Evolutionary conservation across 2,797 vertebrate species (phyloP).

Genomic region (Thripadectes ignobilis): DNA sequence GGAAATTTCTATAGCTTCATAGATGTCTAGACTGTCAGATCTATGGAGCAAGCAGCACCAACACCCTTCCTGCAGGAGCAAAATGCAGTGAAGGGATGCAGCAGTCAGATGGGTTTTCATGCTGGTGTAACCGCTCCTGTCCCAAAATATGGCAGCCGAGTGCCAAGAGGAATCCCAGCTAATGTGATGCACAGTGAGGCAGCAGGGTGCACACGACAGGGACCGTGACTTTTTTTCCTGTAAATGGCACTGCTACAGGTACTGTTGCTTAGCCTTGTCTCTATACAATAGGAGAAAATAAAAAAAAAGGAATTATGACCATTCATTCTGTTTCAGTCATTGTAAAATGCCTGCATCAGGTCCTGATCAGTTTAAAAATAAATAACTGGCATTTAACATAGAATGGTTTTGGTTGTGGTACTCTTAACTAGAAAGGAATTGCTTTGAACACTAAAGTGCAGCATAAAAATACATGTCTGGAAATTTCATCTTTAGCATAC

Average conservation of each 20-base stretch:
- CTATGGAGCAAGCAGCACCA: background rate
- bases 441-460: background rate
- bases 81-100: background rate
- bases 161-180: background rate
- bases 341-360: background rate
- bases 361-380: background rate
- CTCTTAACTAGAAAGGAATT: background rate
- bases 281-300: background rate
- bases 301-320: background rate
- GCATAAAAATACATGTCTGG: background rate
- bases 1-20: background rate
- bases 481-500: background rate
- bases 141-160: fast-evolving
- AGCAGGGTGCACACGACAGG: background rate
- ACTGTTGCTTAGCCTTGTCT: background rate
- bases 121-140: background rate
- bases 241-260: background rate
- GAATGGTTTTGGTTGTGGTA: background rate
- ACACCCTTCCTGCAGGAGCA: background rate
- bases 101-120: background rate
- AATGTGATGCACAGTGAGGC: background rate
- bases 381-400: background rate
- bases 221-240: background rate
- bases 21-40: background rate
- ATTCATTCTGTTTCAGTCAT: background rate